These are phyloP conservation scores for Lamprologus lemairii DNA, from an alignment of 2,113 vertebrate species.

Conservation along the genomic window DNA sequence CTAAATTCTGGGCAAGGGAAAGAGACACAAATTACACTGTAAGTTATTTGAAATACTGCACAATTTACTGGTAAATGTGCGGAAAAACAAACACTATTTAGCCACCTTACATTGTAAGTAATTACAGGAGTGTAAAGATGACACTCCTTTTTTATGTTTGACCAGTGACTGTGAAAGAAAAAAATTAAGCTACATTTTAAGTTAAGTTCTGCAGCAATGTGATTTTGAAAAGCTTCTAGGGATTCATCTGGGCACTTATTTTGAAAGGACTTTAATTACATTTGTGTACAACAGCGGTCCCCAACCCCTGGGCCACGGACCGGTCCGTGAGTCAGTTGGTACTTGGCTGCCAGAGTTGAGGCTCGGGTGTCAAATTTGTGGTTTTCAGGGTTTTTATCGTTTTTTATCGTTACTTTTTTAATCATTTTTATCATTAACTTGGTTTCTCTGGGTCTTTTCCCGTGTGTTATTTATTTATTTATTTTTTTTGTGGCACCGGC, in stretches of 20 bases:
- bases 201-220: background rate
- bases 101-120: fast-evolving
- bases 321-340: background rate
- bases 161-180: background rate
- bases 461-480: fast-evolving
- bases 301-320: background rate
- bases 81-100: background rate
- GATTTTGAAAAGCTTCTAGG: background rate
- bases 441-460: background rate
- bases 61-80: background rate
- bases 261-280: background rate
- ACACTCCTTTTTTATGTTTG: background rate
- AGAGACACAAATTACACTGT: background rate
- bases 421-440: background rate
- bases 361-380: background rate
- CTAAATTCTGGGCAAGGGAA: background rate
- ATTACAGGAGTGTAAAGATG: background rate
- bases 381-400: background rate
- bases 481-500: fast-evolving
- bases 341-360: background rate
- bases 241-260: background rate
- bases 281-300: background rate
- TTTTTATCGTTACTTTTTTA: fast-evolving
- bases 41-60: background rate
- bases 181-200: background rate